phyloP scores from a whole-genome alignment of 2,113 vertebrate species.

The Brachyhypopomus gauderio region DNA sequence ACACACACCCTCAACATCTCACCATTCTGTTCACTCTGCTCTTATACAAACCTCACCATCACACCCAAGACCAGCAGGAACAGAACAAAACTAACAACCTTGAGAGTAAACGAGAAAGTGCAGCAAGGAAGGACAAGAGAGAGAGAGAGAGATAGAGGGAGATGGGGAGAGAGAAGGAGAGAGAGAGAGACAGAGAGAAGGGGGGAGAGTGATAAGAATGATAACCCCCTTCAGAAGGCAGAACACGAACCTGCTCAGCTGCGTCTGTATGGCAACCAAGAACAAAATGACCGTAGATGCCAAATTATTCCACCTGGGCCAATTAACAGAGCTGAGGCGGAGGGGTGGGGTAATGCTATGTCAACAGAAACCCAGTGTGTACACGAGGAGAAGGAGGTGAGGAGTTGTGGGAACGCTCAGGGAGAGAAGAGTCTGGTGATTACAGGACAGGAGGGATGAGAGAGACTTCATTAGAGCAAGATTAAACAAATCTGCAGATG shows the following conservation, averaged over 20 bases:
- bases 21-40: neutral
- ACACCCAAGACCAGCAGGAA: conserved; percentile 61
- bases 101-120: conserved; percentile 50
- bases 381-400: conserved; percentile 57
- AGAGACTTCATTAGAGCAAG: conserved; percentile 76
- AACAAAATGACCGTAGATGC: conserved; percentile 71
- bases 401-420: conserved; percentile 52
- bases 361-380: conserved; percentile 80
- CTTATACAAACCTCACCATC: conserved; percentile 55
- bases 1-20: neutral
- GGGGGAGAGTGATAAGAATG: conserved; percentile 15
- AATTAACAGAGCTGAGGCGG: conserved; percentile 80
- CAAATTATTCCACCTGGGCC: conserved; percentile 83
- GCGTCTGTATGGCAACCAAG: conserved; percentile 66
- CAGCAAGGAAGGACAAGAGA: neutral
- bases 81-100: conserved; percentile 56
- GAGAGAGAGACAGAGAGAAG: neutral
- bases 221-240: conserved; percentile 46
- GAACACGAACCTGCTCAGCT: conserved; percentile 70
- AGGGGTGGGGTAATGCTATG: conserved; percentile 72
- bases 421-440: conserved; percentile 69
- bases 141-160: conserved; percentile 28
- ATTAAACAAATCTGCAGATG: conserved; percentile 81
- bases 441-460: conserved; percentile 76
- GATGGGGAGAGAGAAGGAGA: neutral